Evolutionary conservation across 2,797 vertebrate genomes (phyloP).

Genomic region (Coccyzus lansbergi): DNA sequence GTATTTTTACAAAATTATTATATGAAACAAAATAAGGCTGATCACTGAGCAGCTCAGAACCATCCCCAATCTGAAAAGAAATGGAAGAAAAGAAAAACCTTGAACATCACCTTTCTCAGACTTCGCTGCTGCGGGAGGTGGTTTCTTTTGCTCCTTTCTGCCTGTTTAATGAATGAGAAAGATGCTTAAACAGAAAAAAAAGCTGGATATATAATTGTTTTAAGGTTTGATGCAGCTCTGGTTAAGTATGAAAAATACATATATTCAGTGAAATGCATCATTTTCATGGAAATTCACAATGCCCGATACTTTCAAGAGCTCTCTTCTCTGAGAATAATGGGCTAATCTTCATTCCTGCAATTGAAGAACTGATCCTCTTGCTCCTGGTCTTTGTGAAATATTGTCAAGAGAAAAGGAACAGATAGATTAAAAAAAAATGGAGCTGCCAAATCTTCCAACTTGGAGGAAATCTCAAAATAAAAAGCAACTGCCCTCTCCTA

Average conservation of each 20-base stretch:
- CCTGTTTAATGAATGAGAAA: conserved; percentile 75
- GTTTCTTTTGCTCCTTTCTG: conserved; percentile 79
- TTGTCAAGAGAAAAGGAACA: conserved; percentile 12
- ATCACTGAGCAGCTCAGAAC: not conserved
- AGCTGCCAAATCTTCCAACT: conserved; percentile 1
- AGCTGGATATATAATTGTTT: conserved; percentile 9
- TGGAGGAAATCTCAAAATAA: not conserved
- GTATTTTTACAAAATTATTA: not conserved
- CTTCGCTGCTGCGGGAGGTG: conserved; percentile 73
- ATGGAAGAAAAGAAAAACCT: not conserved
- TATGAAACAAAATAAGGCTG: not conserved
- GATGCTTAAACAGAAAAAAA: conserved; percentile 49
- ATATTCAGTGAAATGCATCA: not conserved
- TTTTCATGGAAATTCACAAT: conserved; percentile 30
- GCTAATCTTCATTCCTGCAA: conserved; percentile 36
- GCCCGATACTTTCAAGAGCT: conserved; percentile 13
- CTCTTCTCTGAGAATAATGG: conserved; percentile 25
- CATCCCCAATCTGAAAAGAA: not conserved
- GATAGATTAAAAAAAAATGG: not conserved
- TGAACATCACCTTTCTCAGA: conserved; percentile 75
- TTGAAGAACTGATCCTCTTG: conserved; percentile 51
- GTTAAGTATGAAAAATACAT: not conserved
- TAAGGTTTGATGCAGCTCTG: not conserved
- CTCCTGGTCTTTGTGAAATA: conserved; percentile 22
- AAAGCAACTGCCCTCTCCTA: not conserved